Evolutionary conservation across 2,888 invertebrate species (phyloP), one percentile per base, ranked within the genome.

Genomic region (Nasonia oneida): DNA sequence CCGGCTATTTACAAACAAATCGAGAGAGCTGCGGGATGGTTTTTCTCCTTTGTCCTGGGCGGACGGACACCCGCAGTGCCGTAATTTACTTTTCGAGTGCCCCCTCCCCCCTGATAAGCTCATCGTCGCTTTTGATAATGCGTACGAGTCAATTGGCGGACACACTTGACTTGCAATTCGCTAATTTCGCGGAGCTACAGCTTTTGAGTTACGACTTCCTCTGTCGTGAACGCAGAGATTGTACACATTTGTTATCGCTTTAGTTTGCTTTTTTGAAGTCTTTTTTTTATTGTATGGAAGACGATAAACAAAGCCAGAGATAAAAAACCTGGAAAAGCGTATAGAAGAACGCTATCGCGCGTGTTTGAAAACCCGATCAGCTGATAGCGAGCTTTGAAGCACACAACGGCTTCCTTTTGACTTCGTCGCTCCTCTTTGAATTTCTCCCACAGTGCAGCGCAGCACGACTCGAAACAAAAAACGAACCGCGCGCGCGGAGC

Each of bases 1-100:
- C 73, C 42, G 42, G 18, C 12, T 77, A 64, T 78, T 78, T 78
- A 78, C 64, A 61, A 78, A 78, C 78, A 78, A 78, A 78, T 78
- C 42, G 42, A 18, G 57, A 23, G 23, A 29, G 64, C 23, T 29
- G 14, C 23, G 23, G 1, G 10, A 23, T 23, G 23, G 29, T 23
- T 23, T 64, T 64, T 23, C 18, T 64, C 64, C 18, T 64, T 64
- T 18, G 53, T 53, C 18, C 18, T 18, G 3, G 53, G 18, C 78
- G 61, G n/a, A 6, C 61, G 57, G 61, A 50, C 53, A 33, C 33
- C 33, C 33, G 53, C 53, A 57, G 75, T 76, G 50, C 18, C 53
- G 75, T 75, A 37, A 53, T 76, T 76, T 23, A 47, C 14, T 12
- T 50, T 23, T 23, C 33, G 75, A 50, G 75, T 14, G 53, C 53